Evolutionary conservation across 2,113 vertebrate species (phyloP).

Genomic region (Coreoperca whiteheadi): DNA sequence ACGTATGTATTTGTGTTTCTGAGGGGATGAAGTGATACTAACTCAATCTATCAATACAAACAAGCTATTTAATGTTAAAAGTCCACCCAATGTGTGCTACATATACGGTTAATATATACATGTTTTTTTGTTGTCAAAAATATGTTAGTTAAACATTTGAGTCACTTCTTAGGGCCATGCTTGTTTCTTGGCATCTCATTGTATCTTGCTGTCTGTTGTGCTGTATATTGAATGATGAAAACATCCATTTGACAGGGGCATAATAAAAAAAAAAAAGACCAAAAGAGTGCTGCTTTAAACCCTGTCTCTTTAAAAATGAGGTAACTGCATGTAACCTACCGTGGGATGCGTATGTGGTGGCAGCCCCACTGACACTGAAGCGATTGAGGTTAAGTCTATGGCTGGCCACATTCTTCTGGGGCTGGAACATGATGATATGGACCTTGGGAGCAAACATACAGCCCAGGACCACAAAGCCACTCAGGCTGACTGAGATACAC

Average conservation of each 20-base stretch:
- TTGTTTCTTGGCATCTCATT: background rate
- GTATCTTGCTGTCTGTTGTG: background rate
- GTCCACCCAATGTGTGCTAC: background rate
- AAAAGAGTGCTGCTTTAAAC: conserved; percentile 1
- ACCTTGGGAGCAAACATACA: conserved; percentile 99
- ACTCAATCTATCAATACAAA: no score
- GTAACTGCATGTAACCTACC: conserved; percentile 85
- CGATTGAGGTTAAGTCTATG: conserved; percentile 97
- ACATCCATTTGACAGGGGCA: conserved; percentile 1
- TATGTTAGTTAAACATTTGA: background rate
- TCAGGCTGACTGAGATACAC: conserved; percentile 99
- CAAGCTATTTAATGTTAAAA: no score
- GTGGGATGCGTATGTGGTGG: conserved; percentile 91
- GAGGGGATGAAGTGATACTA: no score
- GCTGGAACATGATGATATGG: conserved; percentile 98
- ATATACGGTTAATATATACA: background rate
- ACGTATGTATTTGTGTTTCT: no score
- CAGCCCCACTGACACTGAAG: conserved; percentile 95
- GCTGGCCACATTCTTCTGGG: conserved; percentile 98
- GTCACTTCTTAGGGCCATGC: background rate
- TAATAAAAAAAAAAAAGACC: conserved; percentile 9
- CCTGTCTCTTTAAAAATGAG: conserved; percentile 43
- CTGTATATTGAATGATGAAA: conserved; percentile 8
- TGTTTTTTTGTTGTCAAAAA: background rate
- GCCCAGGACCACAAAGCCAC: conserved; percentile 97